These are phyloP conservation scores for Sebastes miniatus DNA, from an alignment of 2,797 vertebrate species.

Conservation along the genomic window DNA sequence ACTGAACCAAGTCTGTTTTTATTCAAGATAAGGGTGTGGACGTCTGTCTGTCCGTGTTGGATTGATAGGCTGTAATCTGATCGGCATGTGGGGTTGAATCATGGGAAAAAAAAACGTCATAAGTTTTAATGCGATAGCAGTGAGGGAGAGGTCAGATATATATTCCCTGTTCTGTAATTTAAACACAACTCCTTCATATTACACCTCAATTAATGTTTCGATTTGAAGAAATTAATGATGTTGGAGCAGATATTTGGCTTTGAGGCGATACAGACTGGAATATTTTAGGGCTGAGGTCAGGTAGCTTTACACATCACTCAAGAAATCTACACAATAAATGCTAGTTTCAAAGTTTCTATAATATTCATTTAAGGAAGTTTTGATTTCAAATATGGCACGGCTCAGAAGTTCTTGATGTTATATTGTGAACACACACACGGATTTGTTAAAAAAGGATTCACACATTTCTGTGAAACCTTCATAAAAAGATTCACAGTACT, in stretches of 20 bases:
- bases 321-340: background rate
- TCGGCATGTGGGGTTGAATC: conserved; percentile 35
- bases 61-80: conserved; percentile 54
- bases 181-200: background rate
- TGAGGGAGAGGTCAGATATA: conserved; percentile 10
- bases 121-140: background rate
- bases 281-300: background rate
- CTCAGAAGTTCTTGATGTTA: background rate
- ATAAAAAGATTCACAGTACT: background rate
- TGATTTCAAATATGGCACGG: background rate
- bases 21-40: conserved; percentile 61
- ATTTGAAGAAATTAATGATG: background rate
- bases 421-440: too few species aligned
- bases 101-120: background rate
- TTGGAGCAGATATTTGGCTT: background rate
- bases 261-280: background rate
- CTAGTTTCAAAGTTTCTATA: background rate
- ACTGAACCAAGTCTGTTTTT: conserved; percentile 53
- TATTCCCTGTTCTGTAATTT: background rate
- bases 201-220: background rate
- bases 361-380: too few species aligned
- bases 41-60: conserved; percentile 25
- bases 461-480: too few species aligned
- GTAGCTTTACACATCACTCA: background rate
- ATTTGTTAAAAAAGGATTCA: too few species aligned